Percentiles rank a stretch among this genome's conserved stretches.
These are phyloP conservation scores for Chelonus formosanus DNA, from an alignment of 2,888 invertebrate species.

Conservation along the genomic window DNA sequence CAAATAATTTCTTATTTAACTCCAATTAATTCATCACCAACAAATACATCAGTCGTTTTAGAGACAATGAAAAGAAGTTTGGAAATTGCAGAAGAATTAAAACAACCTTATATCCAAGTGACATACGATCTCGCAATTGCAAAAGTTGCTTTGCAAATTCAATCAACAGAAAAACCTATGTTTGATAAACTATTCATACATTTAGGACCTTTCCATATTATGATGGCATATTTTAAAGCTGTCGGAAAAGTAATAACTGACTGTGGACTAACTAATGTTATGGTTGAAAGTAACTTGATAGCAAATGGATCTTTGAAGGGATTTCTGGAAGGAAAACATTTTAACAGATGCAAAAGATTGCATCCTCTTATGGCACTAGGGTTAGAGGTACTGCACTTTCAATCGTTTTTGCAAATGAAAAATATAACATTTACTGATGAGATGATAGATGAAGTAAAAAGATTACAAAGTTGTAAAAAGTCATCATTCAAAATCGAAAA, in stretches of 20 bases:
- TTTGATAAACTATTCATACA: conserved; percentile 58
- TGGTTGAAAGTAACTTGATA: conserved; percentile 41
- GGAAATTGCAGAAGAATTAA: conserved; percentile 44
- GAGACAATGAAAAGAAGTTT: conserved; percentile 42
- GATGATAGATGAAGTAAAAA: too few species aligned
- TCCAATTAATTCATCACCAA: conserved; percentile 51
- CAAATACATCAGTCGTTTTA: too few species aligned
- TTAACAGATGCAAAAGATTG: conserved; percentile 41
- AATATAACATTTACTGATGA: too few species aligned
- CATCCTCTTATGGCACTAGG: conserved; percentile 36
- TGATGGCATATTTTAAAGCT: conserved; percentile 51
- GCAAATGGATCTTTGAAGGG: conserved; percentile 42
- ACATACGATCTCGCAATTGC: conserved; percentile 50
- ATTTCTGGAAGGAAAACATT: conserved; percentile 42
- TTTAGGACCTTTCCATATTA: conserved; percentile 54
- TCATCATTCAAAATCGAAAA: too few species aligned
- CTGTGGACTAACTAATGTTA: conserved; percentile 40
- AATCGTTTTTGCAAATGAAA: too few species aligned
- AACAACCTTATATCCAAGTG: conserved; percentile 45
- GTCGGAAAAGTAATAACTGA: conserved; percentile 50
- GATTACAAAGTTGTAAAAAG: too few species aligned
- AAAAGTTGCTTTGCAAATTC: conserved; percentile 47
- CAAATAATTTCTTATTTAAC: conserved; percentile 50
- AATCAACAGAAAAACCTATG: conserved; percentile 45
- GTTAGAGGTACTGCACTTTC: too few species aligned